These are phyloP conservation scores for Gadus macrocephalus DNA, from an alignment of 2,113 vertebrate species.

Conservation along the genomic window DNA sequence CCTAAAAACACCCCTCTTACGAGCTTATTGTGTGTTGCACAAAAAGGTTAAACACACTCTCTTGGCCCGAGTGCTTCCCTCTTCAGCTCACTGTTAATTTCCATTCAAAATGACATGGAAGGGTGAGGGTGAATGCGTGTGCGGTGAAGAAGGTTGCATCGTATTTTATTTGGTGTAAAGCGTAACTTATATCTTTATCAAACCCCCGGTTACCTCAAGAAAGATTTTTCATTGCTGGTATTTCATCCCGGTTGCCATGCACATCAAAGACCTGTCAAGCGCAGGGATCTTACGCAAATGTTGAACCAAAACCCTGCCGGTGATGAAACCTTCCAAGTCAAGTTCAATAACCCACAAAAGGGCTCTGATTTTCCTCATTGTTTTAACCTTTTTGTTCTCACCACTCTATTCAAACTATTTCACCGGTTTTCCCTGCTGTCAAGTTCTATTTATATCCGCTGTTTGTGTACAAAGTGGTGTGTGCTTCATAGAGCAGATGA, in stretches of 20 bases:
- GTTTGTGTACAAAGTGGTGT: constrained; percentile 4
- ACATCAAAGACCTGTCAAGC: constrained; percentile 24
- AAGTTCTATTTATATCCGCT: neutral
- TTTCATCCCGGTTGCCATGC: constrained; percentile 12
- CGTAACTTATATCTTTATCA: neutral
- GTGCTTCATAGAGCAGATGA: constrained; percentile 21
- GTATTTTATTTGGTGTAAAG: constrained; percentile 12
- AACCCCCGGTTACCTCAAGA: constrained; percentile 12
- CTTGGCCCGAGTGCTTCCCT: no score
- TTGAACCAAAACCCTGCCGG: constrained; percentile 22
- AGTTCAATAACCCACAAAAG: constrained; percentile 17
- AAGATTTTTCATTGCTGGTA: constrained; percentile 33
- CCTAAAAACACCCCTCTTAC: no score
- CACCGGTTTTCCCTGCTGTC: neutral
- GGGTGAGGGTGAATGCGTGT: no score
- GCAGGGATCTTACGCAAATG: constrained; percentile 21
- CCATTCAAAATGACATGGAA: no score
- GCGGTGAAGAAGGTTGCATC: neutral
- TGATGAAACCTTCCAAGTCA: constrained; percentile 13
- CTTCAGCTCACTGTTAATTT: no score
- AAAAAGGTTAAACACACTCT: no score
- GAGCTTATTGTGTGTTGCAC: no score
- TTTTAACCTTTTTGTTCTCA: neutral
- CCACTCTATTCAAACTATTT: no score
- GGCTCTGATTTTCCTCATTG: neutral